A percentile compares a stretch with the other conserved stretches of the same genome.
phyloP scores from a whole-genome alignment of 2,113 vertebrate species.

The Bos taurus region ARS-UCD2.0 NC_037333.1:60343001-60343500 shows the following conservation, averaged over 20 bases:
- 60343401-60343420: background rate
- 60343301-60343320: background rate
- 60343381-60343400: background rate
- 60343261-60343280: background rate
- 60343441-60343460: background rate
- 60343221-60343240: background rate
- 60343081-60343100: background rate
- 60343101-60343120: background rate
- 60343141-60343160: background rate
- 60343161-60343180: background rate
- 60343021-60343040: constrained; percentile 25
- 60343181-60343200: background rate
- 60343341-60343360: background rate
- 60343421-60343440: background rate
- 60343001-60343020: constrained; percentile 63
- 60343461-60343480: background rate
- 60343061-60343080: background rate
- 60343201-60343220: background rate
- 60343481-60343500: background rate
- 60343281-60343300: background rate
- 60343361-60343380: background rate
- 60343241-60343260: background rate
- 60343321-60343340: background rate
- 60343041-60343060: background rate
- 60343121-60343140: background rate